Evolutionary conservation across 2,888 invertebrate species (phyloP).

Genomic region (Ennomos quercinarius): DNA sequence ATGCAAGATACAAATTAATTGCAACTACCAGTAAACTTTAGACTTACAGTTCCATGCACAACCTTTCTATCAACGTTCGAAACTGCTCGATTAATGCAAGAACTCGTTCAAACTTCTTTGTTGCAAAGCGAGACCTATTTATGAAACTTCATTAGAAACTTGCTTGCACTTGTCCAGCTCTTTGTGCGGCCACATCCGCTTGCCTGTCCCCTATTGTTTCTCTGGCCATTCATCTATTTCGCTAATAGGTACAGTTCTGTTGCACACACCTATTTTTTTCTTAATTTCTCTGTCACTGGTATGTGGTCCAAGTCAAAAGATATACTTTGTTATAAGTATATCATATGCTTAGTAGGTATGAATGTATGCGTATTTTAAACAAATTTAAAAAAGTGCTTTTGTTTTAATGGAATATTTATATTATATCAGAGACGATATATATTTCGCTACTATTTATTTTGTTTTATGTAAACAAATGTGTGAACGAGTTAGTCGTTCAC

Average conservation of each 20-base stretch:
- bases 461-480: too few species aligned
- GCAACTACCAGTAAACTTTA: not conserved
- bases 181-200: conserved; percentile 23
- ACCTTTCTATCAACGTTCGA: conserved; percentile 12
- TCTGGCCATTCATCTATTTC: conserved; percentile 30
- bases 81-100: conserved; percentile 23
- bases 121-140: conserved; percentile 25
- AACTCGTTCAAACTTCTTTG: conserved; percentile 8
- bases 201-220: conserved; percentile 31
- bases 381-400: too few species aligned
- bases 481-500: too few species aligned
- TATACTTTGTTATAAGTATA: not conserved
- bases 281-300: conserved; percentile 56
- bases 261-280: conserved; percentile 61
- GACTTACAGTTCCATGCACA: conserved; percentile 6
- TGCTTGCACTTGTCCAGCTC: conserved; percentile 3
- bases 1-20: too few species aligned
- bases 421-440: too few species aligned
- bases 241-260: conserved; percentile 37
- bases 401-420: too few species aligned
- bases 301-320: conserved; percentile 45
- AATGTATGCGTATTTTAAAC: too few species aligned
- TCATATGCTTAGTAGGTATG: too few species aligned
- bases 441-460: too few species aligned
- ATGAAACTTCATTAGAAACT: conserved; percentile 25